Evolutionary conservation across 2,113 vertebrate species (phyloP).

Genomic region (Dicrurus megarhynchus): DNA sequence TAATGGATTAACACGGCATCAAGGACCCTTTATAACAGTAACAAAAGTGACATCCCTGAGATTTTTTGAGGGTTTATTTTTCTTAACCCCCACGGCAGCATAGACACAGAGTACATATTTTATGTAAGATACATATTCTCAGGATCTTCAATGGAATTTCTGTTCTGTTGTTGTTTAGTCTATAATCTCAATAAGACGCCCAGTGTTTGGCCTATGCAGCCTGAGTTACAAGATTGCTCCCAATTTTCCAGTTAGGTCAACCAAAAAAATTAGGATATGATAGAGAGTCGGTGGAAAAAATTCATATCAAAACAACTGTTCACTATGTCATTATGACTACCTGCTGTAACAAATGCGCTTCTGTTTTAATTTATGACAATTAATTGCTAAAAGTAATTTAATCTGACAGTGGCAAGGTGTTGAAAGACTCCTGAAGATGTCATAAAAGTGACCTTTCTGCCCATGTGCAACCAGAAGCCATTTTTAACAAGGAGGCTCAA

Average conservation of each 20-base stretch:
- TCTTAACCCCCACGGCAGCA: background rate
- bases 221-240: constrained; percentile 85
- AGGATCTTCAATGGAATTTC: constrained; percentile 21
- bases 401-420: constrained; percentile 91
- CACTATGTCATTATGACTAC: constrained; percentile 80
- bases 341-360: constrained; percentile 78
- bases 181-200: constrained; percentile 44
- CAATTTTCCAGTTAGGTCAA: constrained; percentile 99
- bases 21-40: background rate
- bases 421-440: constrained; percentile 87
- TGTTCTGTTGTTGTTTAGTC: constrained; percentile 61
- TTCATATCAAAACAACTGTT: constrained; percentile 82
- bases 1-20: background rate
- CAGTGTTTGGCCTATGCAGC: constrained; percentile 63
- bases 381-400: constrained; percentile 98
- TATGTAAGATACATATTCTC: background rate
- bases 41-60: background rate
- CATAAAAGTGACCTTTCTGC: constrained; percentile 96
- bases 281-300: constrained; percentile 73
- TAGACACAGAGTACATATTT: background rate
- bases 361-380: constrained; percentile 92
- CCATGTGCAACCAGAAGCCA: constrained; percentile 80
- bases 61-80: background rate
- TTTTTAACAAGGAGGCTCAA: constrained; percentile 91
- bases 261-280: constrained; percentile 90